Evolutionary conservation across 2,113 vertebrate species (phyloP).

Genomic region (Crotalus viridis): DNA sequence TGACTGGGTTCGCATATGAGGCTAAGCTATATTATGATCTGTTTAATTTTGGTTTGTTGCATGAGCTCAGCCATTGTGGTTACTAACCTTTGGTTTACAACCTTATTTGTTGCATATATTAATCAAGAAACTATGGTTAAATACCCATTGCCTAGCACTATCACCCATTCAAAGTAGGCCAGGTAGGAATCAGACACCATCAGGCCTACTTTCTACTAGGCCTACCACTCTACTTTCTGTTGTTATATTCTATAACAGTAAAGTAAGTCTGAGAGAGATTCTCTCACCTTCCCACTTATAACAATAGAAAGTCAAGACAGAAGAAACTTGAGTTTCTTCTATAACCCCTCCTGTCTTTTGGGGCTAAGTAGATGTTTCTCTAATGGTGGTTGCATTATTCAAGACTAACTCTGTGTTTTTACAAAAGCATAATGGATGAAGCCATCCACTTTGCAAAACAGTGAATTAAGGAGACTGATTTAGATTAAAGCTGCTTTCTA

Average conservation of each 20-base stretch:
- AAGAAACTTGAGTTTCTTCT: not conserved
- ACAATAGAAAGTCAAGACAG: not conserved
- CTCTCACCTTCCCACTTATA: not conserved
- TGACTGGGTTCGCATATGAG: not conserved
- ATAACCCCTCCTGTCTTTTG: not conserved
- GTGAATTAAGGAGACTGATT: not conserved
- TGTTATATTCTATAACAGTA: not conserved
- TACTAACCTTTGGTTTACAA: not conserved
- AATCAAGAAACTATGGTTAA: not conserved
- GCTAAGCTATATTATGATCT: not conserved
- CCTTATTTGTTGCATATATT: not conserved
- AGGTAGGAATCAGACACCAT: not conserved
- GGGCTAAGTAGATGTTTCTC: not conserved
- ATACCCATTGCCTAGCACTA: not conserved
- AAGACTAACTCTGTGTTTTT: not conserved
- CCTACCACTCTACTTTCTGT: not conserved
- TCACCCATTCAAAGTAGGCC: not conserved
- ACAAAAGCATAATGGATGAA: not conserved
- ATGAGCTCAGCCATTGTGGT: not conserved
- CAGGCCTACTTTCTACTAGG: not conserved
- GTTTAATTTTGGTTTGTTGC: not conserved
- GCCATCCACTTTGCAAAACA: not conserved
- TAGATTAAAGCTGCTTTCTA: not conserved
- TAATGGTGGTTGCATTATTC: not conserved
- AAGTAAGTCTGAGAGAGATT: not conserved